A percentile compares a stretch with the other conserved stretches of the same genome.
Conservation (phyloP, 2,888 invertebrate genomes). For the Lysandra bellargus region DNA sequence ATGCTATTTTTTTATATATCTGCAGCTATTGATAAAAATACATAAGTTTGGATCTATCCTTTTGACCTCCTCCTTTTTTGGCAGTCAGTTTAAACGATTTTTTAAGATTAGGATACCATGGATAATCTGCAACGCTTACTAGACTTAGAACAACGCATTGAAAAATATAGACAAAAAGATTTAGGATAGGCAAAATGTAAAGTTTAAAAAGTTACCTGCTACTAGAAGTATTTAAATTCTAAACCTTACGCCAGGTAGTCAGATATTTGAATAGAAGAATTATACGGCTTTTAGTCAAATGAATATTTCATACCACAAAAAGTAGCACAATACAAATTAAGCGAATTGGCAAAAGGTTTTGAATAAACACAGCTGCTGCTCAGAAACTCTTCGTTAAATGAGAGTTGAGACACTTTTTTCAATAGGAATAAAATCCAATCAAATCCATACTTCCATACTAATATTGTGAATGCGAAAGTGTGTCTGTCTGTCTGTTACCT, state of each 20-base stretch:
- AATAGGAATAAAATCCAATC: not conserved
- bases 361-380: conserved; percentile 5
- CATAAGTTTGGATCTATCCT: too few species aligned
- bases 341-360: conserved; percentile 9
- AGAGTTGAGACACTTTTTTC: not conserved
- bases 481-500: too few species aligned
- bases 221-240: not conserved
- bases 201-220: not conserved
- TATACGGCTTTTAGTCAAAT: conserved; percentile 11
- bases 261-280: not conserved
- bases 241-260: conserved; percentile 4
- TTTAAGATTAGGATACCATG: not conserved
- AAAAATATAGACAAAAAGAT: not conserved
- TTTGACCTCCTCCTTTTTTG: not conserved
- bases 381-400: not conserved
- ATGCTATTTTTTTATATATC: too few species aligned
- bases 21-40: too few species aligned
- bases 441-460: not conserved
- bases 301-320: not conserved
- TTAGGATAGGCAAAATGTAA: not conserved
- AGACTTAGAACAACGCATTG: not conserved
- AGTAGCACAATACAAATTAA: not conserved
- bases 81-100: not conserved
- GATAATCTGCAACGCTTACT: not conserved
- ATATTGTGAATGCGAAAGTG: not conserved